Evolutionary conservation across 2,797 vertebrate species (phyloP), one percentile per base, ranked within the genome.

Genomic region (Zonotrichia albicollis): DNA sequence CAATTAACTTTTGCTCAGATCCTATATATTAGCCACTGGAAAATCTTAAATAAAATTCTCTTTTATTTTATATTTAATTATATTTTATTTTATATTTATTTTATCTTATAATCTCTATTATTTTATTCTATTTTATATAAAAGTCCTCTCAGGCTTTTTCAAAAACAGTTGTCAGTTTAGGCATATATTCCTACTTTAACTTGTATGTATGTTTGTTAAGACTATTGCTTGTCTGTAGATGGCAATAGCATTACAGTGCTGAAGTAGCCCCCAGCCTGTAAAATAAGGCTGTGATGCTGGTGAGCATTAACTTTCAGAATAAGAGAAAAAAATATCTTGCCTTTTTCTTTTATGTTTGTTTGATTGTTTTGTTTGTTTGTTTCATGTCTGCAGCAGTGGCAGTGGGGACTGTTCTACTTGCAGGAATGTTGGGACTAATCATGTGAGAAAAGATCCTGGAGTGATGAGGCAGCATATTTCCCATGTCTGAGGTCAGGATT

Each of bases 401-500:
- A 77, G 16, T 82, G 57, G 61, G 82, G 50, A 57, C 77, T 76
- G 67, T 70, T 95, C 82, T 85, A 78, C 87, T 96, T 94, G 77
- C 77, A 79, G 90, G 67, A 89, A 86, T 90, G 85, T 88, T 94
- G 89, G 77, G 83, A 81, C 80, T 89, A 88, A 94, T 90, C 94
- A 84, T 67, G 89, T 93, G 96, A 93, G 87, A 93, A 93, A 77
- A 92, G 80, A 93, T 94, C 89, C 70, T 77, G 64, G 83, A 93
- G 76, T 89, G 94, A 96, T 89, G 90, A 93, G 88, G 94, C 88
- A 95, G 88, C 93, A 53, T 94, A 87, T 92, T 94, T 95, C 72
- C 79, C 62, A 66, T 90, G 78, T 94, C 77, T 91, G 90, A 94
- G 94, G 91, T 83, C 93, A 94, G 78, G 83, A 70, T 94, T 94